Base-by-base conservation (phyloP, 2,113 vertebrate species). In the Peromyscus leucopus region DNA sequence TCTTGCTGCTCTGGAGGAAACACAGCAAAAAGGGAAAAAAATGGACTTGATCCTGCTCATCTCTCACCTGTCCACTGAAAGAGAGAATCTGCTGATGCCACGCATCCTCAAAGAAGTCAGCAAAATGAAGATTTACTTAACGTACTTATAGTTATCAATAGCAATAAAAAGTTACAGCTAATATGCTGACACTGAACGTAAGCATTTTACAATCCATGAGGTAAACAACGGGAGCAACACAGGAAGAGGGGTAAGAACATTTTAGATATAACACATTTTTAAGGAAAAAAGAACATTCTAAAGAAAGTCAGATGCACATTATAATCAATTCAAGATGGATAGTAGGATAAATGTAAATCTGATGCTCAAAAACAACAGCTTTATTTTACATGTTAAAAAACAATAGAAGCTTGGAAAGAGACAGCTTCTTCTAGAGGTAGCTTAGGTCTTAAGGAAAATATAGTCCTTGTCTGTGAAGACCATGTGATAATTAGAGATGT, bases 91-190 rank as follows among this genome's bases (percentile, higher is more conserved):
- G 99, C 99, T 99, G 98, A 99, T 97, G 93, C 97, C 97, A 98
- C 1, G 92, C 26, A 55, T 98, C 97, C 98, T 98, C 98, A 87
- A 97, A 98, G 97, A 98, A 98, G 98, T 99, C 99, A 99, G 98
- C 98, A 99, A 98, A 99, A 98, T 91, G 87, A 99, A 99, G 98
- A 98, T 99, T 99, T 99, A 98, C 98, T 99, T 99, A 99, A 98
- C 67, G 85, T 97, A 98, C 98, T 98, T 98, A 98, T 97, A 91
- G 95, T 98, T 98, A 98, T 98, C 98, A 98, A 98, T 67, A 98
- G 98, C 98, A 98, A 98, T 98, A 99, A 98, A 98, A 98, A 97
- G 98, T 97, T 98, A 97, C 98, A 96, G 92, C 98, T 98, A 98
- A 98, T 98, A 97, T 33, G 75, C 97, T 96, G 92, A 98, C 98